Conservation (phyloP, 2,113 vertebrate species). For the Narcine bancroftii region DNA sequence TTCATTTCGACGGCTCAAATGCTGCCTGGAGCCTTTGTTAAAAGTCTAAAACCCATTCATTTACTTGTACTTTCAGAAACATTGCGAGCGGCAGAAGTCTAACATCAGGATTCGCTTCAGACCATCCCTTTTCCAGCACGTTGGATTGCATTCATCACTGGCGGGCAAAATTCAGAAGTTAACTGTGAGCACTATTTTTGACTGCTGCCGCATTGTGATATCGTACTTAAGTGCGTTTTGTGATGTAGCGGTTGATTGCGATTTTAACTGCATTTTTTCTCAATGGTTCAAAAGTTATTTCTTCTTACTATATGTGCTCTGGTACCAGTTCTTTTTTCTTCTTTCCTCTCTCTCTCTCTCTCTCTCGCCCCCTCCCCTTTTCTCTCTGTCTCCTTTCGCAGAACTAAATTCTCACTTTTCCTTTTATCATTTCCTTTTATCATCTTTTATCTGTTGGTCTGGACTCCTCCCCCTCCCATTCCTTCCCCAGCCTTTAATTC, state of each 20-base stretch:
- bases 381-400: too few relatives aligned
- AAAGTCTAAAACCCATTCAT: neutral
- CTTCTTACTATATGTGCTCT: too few relatives aligned
- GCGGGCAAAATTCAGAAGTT: conserved; percentile 97
- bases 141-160: conserved; percentile 90
- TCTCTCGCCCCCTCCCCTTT: too few relatives aligned
- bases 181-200: conserved; percentile 62
- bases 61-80: conserved; percentile 61
- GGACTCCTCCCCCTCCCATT: too few relatives aligned
- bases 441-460: too few relatives aligned
- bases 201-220: neutral
- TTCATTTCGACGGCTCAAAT: neutral
- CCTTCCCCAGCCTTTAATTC: too few relatives aligned
- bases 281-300: neutral
- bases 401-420: too few relatives aligned
- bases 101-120: conserved; percentile 89
- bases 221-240: too few relatives aligned
- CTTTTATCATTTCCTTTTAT: too few relatives aligned
- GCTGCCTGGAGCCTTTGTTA: neutral
- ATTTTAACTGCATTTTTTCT: neutral
- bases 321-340: too few relatives aligned
- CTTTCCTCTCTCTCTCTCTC: too few relatives aligned
- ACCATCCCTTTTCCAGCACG: conserved; percentile 95
- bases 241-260: neutral
- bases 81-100: conserved; percentile 94